These are phyloP conservation scores for Phainopepla nitens DNA, from an alignment of 2,113 vertebrate genomes.

Conservation along the genomic window DNA sequence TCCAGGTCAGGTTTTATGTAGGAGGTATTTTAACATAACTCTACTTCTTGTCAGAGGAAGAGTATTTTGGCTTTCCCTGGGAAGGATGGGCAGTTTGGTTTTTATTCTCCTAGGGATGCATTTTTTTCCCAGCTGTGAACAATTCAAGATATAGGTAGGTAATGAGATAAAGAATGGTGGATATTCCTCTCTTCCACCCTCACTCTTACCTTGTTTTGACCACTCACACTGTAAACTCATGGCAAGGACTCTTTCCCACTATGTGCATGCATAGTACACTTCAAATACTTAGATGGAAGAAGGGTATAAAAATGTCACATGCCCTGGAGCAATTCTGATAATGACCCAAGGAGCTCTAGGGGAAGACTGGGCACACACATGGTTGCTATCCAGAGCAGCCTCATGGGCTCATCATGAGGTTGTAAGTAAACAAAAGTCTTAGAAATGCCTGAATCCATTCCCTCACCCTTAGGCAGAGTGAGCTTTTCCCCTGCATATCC, in stretches of 20 bases:
- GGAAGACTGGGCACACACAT: neutral
- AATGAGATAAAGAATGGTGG: neutral
- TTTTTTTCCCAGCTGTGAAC: neutral
- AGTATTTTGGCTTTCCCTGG: neutral
- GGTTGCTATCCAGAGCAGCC: neutral
- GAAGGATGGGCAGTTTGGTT: neutral
- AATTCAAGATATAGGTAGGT: neutral
- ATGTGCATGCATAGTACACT: neutral
- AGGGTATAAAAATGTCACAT: neutral
- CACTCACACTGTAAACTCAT: neutral
- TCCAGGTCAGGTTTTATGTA: neutral
- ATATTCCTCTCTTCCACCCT: neutral
- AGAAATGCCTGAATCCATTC: neutral
- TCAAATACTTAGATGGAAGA: neutral
- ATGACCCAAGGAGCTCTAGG: neutral
- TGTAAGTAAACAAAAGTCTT: neutral
- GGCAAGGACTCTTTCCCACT: neutral
- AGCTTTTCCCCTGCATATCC: neutral
- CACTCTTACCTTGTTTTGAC: neutral
- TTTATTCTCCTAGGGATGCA: neutral
- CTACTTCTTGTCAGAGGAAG: neutral
- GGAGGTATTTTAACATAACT: neutral
- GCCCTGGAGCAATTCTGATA: neutral
- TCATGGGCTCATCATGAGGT: neutral
- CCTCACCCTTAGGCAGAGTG: neutral